Conservation (phyloP, 2,888 invertebrate species). For the Laothoe populi region DNA sequence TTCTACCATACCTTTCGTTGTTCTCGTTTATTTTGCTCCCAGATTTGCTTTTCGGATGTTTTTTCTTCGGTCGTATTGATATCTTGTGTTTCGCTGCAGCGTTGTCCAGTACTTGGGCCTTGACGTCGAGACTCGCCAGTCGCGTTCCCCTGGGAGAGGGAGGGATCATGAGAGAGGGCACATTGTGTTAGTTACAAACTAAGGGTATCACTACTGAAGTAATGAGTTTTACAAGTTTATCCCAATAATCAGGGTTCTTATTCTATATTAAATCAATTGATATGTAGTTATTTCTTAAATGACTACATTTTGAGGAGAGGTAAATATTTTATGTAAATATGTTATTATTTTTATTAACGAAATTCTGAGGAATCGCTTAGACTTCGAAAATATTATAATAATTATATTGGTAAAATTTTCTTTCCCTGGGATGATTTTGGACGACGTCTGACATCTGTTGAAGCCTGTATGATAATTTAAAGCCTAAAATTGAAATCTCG, state of each 20-base stretch:
- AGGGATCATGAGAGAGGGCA: constrained; percentile 46
- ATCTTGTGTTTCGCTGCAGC: constrained; percentile 91
- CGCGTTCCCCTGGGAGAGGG: constrained; percentile 79
- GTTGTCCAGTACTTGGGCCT: constrained; percentile 86
- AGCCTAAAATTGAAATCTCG: no score
- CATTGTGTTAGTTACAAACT: constrained; percentile 42
- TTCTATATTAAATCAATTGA: neutral
- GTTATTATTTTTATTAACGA: no score
- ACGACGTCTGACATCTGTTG: no score
- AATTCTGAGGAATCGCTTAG: no score
- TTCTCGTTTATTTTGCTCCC: constrained; percentile 41
- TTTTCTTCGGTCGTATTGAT: constrained; percentile 89
- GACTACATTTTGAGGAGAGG: no score
- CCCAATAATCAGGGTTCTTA: neutral
- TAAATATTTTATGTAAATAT: no score
- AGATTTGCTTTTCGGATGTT: constrained; percentile 75
- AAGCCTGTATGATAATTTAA: no score
- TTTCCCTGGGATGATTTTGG: no score
- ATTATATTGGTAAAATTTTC: no score
- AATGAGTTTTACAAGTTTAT: neutral
- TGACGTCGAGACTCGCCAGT: constrained; percentile 86
- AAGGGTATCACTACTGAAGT: neutral
- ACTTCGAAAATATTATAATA: no score
- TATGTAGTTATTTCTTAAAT: no score
- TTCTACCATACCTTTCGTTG: constrained; percentile 25